These are phyloP conservation scores for Phenacoccus solenopsis DNA, from an alignment of 1,140 invertebrate species.

Conservation along the genomic window DNA sequence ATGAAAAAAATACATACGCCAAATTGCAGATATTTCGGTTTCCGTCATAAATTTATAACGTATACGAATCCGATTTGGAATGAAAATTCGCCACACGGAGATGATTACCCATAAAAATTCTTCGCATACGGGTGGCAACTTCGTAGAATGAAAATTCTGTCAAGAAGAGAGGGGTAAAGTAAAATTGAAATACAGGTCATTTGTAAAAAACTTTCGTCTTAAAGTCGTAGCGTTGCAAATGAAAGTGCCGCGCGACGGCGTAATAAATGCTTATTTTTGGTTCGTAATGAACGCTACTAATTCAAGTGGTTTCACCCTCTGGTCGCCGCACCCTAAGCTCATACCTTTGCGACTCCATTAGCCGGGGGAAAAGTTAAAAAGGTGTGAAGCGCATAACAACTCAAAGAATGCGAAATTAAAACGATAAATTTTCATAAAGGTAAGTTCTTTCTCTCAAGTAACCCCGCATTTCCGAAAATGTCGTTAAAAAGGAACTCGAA, in stretches of 20 bases:
- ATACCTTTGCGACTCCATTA: background rate
- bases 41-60: background rate
- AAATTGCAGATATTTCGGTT: too few relatives aligned
- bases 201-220: background rate
- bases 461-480: too few relatives aligned
- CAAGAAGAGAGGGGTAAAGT: too few relatives aligned
- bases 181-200: background rate
- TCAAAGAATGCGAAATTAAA: slow-evolving; percentile 16
- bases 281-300: slow-evolving; percentile 7
- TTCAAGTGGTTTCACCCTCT: background rate
- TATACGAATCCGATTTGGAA: background rate
- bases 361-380: background rate
- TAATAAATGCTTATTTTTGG: background rate
- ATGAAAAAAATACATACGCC: too few relatives aligned
- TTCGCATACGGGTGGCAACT: background rate
- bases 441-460: background rate
- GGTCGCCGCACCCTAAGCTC: background rate
- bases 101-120: background rate
- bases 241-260: background rate
- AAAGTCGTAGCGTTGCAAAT: background rate
- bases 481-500: too few relatives aligned
- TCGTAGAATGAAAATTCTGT: too few relatives aligned
- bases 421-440: slow-evolving; percentile 18
- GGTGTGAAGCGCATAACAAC: slow-evolving; percentile 10
- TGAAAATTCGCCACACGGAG: background rate